Base-by-base conservation (phyloP, 2,888 invertebrate genomes). In the Xestia xanthographa region DNA sequence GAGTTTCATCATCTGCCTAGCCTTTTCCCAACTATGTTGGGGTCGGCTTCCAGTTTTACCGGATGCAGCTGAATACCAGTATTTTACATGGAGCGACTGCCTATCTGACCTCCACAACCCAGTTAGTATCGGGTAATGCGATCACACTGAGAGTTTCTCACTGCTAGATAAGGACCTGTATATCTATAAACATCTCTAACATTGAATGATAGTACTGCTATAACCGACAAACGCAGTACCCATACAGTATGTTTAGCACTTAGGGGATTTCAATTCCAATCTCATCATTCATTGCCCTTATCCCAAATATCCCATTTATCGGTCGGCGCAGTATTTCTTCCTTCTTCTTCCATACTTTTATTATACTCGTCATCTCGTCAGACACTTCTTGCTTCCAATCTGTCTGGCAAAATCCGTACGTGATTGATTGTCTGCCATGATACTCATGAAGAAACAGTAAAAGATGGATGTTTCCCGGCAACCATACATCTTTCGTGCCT, bases 61-160 rank as follows among this genome's bases (percentile, higher is more conserved):
- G n/a, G n/a, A n/a, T n/a, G n/a, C n/a, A n/a, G n/a, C n/a, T n/a
- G n/a, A n/a, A n/a, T n/a, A n/a, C n/a, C n/a, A n/a, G n/a, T n/a
- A n/a, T n/a, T n/a, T n/a, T n/a, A n/a, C n/a, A n/a, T n/a, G n/a
- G n/a, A n/a, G n/a, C n/a, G n/a, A n/a, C n/a, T n/a, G n/a, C n/a
- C n/a, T n/a, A n/a, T n/a, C n/a, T n/a, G n/a, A n/a, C n/a, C n/a
- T n/a, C n/a, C n/a, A n/a, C n/a, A n/a, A n/a, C n/a, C n/a, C n/a
- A n/a, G n/a, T n/a, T n/a, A n/a, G n/a, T n/a, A n/a, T n/a, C n/a
- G n/a, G n/a, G n/a, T n/a, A n/a, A n/a, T n/a, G n/a, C n/a, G n/a
- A 63, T 73, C 73, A 62, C 41, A 50, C 1, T 45, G n/a, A n/a
- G n/a, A 62, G 9, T 29, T 56, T 38, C 22, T n/a, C 26, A 56